Evolutionary conservation across 2,113 vertebrate species (phyloP), one percentile per base, ranked within the genome.

Genomic region (Steatornis caripensis): DNA sequence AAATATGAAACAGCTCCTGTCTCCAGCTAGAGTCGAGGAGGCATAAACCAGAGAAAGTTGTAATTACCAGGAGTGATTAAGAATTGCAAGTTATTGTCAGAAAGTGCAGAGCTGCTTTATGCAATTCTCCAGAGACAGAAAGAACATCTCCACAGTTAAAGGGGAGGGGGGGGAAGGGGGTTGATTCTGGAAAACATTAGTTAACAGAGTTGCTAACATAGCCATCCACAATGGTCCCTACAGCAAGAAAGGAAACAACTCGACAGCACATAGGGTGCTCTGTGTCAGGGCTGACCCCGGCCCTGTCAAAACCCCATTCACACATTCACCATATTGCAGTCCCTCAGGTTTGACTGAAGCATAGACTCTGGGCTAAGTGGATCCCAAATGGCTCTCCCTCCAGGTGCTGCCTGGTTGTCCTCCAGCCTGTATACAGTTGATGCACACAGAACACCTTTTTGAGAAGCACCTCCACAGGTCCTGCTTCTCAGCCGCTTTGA

Each of bases 1-100:
- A 97, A 94, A 95, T 94, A 96, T 89, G 94, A 95, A 98, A 91
- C 39, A 87, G 95, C 74, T 97, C 92, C 96, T 94, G 96, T 95
- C 97, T 97, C 75, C 51, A 37, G 87, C 69, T 36, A 30, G 30
- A 79, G 80, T 58, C 53, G 78, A 93, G 88, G 87, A 89, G 72
- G 93, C 91, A 91, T 48, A 89, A 81, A 79, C 41, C 93, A 90
- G 94, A 70, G 90, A 91, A 92, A 61, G 84, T 17, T 80, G 93
- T 97, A 97, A 98, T 98, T 97, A 97, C 96, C 11, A 51, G 66
- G 58, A 95, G 93, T 93, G 96, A 98, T 98, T 98, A 98, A 92
- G 92, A 81, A 84, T 32, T 29, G 71, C 48, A 41, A 93, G 76
- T 94, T 93, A 93, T 37, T 89, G 97, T 85, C 83, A 87, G 58